Conservation (phyloP, 2,888 invertebrate species). For the Caradrina kadenii region DNA sequence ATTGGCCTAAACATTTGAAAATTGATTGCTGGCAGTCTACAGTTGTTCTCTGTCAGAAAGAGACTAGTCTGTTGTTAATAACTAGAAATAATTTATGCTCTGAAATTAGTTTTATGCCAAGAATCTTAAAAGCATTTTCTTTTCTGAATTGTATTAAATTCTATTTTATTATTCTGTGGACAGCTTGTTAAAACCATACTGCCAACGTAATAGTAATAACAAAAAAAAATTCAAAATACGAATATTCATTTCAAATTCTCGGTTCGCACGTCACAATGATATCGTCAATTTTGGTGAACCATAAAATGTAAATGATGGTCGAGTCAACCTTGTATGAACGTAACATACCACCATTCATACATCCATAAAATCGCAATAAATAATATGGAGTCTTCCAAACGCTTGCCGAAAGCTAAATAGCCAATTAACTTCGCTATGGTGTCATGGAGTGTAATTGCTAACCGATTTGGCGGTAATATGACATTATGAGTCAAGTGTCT, state of each 20-base stretch:
- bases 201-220: not conserved
- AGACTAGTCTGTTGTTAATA: slow-evolving; percentile 7
- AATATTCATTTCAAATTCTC: not conserved
- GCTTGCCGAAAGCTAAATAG: slow-evolving; percentile 59
- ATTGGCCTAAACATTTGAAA: slow-evolving; percentile 27
- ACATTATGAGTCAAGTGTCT: slow-evolving; percentile 51
- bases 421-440: slow-evolving; percentile 60
- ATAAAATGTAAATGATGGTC: slow-evolving; percentile 30
- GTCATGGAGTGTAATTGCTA: slow-evolving; percentile 58
- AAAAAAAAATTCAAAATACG: not conserved
- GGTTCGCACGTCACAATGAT: slow-evolving; percentile 12
- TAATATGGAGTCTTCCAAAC: slow-evolving; percentile 49
- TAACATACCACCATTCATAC: not conserved
- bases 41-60: slow-evolving; percentile 4
- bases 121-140: not conserved
- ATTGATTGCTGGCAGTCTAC: slow-evolving; percentile 16
- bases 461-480: slow-evolving; percentile 63
- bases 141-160: not conserved
- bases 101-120: slow-evolving; percentile 28
- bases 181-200: not conserved
- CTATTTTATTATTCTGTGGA: not conserved
- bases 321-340: slow-evolving; percentile 25
- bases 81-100: slow-evolving; percentile 11
- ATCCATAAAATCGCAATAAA: slow-evolving; percentile 60
- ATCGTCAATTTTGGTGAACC: slow-evolving; percentile 20